Conservation (phyloP, 2,888 invertebrate genomes). For the Drosophila kuntzei region DNA sequence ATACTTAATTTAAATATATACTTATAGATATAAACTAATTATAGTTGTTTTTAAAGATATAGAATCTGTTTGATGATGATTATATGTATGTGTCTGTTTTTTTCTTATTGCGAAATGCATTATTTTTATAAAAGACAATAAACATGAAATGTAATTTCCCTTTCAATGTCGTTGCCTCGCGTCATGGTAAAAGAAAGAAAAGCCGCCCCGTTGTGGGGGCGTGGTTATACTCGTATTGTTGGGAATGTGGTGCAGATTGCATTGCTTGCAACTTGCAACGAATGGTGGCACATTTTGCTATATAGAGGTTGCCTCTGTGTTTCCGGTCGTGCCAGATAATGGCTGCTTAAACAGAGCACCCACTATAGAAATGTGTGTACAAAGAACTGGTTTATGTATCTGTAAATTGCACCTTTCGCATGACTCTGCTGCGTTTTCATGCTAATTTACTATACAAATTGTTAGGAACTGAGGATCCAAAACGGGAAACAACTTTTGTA, state of each 20-base stretch:
- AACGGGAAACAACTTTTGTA: slow-evolving; percentile 50
- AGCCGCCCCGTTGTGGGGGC: slow-evolving; percentile 27
- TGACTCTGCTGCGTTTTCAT: slow-evolving; percentile 61
- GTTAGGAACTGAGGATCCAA: slow-evolving; percentile 28
- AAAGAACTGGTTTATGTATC: slow-evolving; percentile 25
- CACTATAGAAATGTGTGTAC: background rate
- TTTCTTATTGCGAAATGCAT: slow-evolving; percentile 43
- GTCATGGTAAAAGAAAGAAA: slow-evolving; percentile 54
- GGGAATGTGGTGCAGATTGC: slow-evolving; percentile 18
- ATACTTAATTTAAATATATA: background rate
- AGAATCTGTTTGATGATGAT: slow-evolving; percentile 22
- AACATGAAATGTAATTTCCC: slow-evolving; percentile 80
- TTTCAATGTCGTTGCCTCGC: slow-evolving; percentile 73
- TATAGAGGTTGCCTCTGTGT: slow-evolving; percentile 71
- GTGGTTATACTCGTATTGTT: slow-evolving; percentile 53
- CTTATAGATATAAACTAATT: background rate
- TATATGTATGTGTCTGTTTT: slow-evolving; percentile 1
- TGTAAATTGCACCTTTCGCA: slow-evolving; percentile 55
- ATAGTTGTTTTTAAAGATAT: background rate
- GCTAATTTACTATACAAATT: slow-evolving; percentile 65
- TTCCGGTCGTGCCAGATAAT: slow-evolving; percentile 75
- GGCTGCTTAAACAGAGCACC: slow-evolving; percentile 71
- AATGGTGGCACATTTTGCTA: slow-evolving; percentile 50
- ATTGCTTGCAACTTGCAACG: slow-evolving; percentile 48
- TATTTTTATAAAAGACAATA: slow-evolving; percentile 76